A percentile compares a stretch with the other conserved stretches of the same genome.
These are phyloP conservation scores for Furcifer pardalis DNA, from an alignment of 2,797 vertebrate species.

Conservation along the genomic window DNA sequence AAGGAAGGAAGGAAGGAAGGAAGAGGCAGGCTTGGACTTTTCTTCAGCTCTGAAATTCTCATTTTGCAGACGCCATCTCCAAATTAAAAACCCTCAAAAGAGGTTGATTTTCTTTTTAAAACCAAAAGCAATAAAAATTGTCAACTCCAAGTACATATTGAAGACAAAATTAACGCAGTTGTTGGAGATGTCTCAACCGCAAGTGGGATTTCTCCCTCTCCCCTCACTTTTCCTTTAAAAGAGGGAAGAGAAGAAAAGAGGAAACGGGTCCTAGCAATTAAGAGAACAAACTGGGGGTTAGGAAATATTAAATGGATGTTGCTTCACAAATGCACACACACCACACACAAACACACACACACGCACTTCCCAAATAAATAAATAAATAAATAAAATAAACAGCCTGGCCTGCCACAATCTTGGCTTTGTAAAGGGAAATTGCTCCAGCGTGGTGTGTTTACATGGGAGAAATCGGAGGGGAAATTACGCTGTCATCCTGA, in stretches of 20 bases:
- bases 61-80: background rate
- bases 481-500: conserved; percentile 97
- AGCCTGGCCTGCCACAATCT: conserved; percentile 79
- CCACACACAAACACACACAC: conserved; percentile 46
- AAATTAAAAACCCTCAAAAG: background rate
- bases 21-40: too few relatives aligned
- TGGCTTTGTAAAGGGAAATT: conserved; percentile 87
- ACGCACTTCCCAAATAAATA: conserved; percentile 59
- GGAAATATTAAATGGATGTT: conserved; percentile 80
- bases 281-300: conserved; percentile 64
- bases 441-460: conserved; percentile 91
- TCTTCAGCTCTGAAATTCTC: background rate
- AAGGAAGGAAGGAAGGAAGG: too few relatives aligned
- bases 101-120: too few relatives aligned
- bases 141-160: conserved; percentile 72
- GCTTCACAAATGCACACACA: conserved; percentile 58
- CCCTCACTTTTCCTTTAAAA: background rate
- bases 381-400: conserved; percentile 76
- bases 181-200: conserved; percentile 68
- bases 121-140: conserved; percentile 14
- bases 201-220: conserved; percentile 64
- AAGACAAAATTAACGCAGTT: conserved; percentile 74
- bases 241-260: background rate
- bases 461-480: conserved; percentile 87
- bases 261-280: background rate